Percentiles rank a stretch among this genome's conserved stretches.
These are phyloP conservation scores for Peromyscus maniculatus DNA, from an alignment of 2,113 vertebrate species.

Conservation along the genomic window DNA sequence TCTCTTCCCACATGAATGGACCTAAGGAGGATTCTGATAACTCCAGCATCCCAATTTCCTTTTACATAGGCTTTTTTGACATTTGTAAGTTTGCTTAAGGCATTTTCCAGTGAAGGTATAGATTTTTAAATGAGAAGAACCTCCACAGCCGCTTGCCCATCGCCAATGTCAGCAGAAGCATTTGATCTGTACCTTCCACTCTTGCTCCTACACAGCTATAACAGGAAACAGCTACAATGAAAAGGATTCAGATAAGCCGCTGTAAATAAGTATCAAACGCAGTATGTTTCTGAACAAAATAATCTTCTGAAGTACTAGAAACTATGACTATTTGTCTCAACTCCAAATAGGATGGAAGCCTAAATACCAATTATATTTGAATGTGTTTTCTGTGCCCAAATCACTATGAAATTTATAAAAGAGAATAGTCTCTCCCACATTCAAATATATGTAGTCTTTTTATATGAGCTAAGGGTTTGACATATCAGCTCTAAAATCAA, in stretches of 20 bases:
- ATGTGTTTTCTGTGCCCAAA: slow-evolving; percentile 37
- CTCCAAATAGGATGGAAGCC: slow-evolving; percentile 50
- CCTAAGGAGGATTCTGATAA: not conserved
- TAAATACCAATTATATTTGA: slow-evolving; percentile 67
- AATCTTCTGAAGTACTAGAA: not conserved
- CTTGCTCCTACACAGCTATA: not conserved
- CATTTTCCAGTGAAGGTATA: not conserved
- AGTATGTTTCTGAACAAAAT: slow-evolving; percentile 22
- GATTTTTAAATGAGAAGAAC: not conserved
- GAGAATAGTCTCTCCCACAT: slow-evolving; percentile 40
- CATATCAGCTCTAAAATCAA: slow-evolving; percentile 53
- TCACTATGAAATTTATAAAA: slow-evolving; percentile 59
- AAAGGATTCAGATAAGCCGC: not conserved
- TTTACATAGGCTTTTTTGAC: not conserved
- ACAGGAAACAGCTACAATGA: not conserved
- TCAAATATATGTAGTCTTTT: slow-evolving; percentile 47
- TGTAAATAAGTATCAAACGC: not conserved
- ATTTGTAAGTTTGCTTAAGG: slow-evolving; percentile 45
- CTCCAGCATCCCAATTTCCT: not conserved
- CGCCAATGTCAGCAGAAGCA: not conserved
- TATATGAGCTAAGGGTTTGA: slow-evolving; percentile 42
- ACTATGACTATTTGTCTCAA: not conserved
- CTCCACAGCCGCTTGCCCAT: not conserved
- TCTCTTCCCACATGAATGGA: slow-evolving; percentile 30
- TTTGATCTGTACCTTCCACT: not conserved